phyloP scores from a whole-genome alignment of 1,140 invertebrate genomes.

The Bursaphelenchus mucronatus region DNA sequence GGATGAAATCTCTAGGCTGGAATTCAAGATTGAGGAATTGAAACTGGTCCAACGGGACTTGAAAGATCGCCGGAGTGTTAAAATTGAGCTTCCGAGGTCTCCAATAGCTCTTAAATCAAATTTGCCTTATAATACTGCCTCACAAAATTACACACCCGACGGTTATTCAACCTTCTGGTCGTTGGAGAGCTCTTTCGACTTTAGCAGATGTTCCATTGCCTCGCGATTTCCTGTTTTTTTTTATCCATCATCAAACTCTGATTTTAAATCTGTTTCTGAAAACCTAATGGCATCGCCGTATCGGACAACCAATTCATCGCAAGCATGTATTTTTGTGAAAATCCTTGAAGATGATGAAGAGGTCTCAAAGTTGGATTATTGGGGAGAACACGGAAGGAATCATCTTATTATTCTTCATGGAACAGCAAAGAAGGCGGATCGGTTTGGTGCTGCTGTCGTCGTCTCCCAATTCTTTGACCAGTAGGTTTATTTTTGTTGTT shows the following conservation, averaged over 20 bases:
- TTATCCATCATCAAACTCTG: conserved; percentile 19
- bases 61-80: conserved; percentile 49
- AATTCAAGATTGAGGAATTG: conserved; percentile 39
- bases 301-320: conserved; percentile 13
- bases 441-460: conserved; percentile 1
- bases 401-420: conserved; percentile 28
- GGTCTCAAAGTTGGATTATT: conserved; percentile 23
- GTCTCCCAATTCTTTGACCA: conserved; percentile 10
- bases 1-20: conserved; percentile 33
- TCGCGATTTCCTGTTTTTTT: conserved; percentile 43
- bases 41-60: conserved; percentile 35
- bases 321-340: conserved; percentile 48
- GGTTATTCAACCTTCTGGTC: neutral
- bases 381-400: conserved; percentile 29
- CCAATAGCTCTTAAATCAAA: neutral
- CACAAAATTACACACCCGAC: neutral
- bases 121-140: neutral
- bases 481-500: neutral
- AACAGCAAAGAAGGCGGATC: neutral
- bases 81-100: conserved; percentile 36
- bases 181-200: conserved; percentile 35
- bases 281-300: conserved; percentile 28
- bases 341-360: conserved; percentile 28
- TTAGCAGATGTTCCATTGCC: conserved; percentile 50
- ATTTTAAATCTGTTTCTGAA: conserved; percentile 5